These are phyloP conservation scores for Hypanus sabinus DNA, from an alignment of 2,113 vertebrate species.

Conservation along the genomic window DNA sequence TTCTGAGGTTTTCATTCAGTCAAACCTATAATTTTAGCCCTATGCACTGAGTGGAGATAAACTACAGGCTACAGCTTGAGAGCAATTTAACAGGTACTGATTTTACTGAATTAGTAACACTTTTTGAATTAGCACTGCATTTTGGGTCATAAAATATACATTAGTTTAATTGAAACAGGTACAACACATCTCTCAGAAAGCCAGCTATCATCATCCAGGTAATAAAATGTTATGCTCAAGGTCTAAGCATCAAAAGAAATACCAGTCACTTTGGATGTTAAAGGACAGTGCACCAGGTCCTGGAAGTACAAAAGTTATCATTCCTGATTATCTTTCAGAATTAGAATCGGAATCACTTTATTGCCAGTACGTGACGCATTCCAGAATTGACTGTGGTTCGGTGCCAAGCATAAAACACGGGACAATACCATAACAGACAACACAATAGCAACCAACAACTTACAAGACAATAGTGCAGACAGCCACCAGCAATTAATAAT, in stretches of 20 bases:
- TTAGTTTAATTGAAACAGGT: background rate
- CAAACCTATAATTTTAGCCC: background rate
- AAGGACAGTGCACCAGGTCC: background rate
- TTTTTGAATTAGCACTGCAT: background rate
- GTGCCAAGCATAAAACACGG: too few relatives aligned
- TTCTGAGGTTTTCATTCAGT: background rate
- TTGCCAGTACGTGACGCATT: too few relatives aligned
- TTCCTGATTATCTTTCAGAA: background rate
- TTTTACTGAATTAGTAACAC: constrained; percentile 11
- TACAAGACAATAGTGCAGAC: too few relatives aligned
- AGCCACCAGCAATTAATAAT: too few relatives aligned
- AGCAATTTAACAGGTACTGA: background rate
- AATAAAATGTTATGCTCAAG: background rate
- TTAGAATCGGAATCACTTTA: too few relatives aligned
- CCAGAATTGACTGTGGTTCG: too few relatives aligned
- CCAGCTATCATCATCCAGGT: background rate
- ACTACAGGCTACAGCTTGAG: background rate
- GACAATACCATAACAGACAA: too few relatives aligned
- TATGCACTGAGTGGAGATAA: background rate
- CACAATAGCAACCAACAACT: too few relatives aligned
- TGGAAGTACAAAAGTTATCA: background rate
- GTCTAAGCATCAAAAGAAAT: background rate
- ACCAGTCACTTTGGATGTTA: background rate
- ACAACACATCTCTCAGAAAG: background rate
- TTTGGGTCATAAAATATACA: background rate